A percentile compares a stretch with the other conserved stretches of the same genome.
These are phyloP conservation scores for Acanthaster planci DNA, from an alignment of 35 echinoderm and acorn worm genomes.

Conservation along the genomic window DNA sequence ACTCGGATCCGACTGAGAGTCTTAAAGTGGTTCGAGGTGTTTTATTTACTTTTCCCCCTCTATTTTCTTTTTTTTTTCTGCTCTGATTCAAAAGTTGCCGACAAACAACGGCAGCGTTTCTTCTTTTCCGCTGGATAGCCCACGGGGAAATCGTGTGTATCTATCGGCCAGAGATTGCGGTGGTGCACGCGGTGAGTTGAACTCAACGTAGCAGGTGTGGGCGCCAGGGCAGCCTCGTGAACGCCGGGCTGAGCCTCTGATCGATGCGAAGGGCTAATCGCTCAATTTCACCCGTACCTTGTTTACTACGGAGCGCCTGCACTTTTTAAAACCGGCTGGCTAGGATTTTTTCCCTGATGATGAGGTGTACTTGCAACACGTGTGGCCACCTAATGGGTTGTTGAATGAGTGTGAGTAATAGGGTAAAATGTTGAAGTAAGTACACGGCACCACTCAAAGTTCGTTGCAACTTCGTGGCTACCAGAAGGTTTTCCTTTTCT, in stretches of 20 bases:
- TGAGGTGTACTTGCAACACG: slow-evolving; percentile 13
- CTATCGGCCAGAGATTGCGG: slow-evolving; percentile 13
- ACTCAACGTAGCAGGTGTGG: slow-evolving; percentile 5
- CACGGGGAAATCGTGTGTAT: slow-evolving; percentile 6
- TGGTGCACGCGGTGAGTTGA: slow-evolving; percentile 1
- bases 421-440: not conserved
- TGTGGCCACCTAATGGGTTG: slow-evolving; percentile 6
- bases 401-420: slow-evolving; percentile 1
- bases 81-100: slow-evolving; percentile 11
- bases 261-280: too few species aligned
- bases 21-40: too few species aligned
- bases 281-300: slow-evolving; percentile 28
- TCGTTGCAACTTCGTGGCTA: too few species aligned
- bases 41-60: not conserved
- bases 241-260: too few species aligned
- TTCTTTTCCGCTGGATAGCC: slow-evolving; percentile 10
- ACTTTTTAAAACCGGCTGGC: not conserved
- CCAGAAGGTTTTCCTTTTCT: too few species aligned
- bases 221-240: not conserved
- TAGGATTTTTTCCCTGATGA: not conserved
- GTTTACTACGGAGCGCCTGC: slow-evolving; percentile 4
- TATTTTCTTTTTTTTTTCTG: not conserved
- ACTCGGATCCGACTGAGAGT: not conserved
- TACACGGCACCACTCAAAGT: too few species aligned
- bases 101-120: slow-evolving; percentile 19